Conservation (phyloP, 2,888 invertebrate genomes). For the Leucophenga maculata region DNA sequence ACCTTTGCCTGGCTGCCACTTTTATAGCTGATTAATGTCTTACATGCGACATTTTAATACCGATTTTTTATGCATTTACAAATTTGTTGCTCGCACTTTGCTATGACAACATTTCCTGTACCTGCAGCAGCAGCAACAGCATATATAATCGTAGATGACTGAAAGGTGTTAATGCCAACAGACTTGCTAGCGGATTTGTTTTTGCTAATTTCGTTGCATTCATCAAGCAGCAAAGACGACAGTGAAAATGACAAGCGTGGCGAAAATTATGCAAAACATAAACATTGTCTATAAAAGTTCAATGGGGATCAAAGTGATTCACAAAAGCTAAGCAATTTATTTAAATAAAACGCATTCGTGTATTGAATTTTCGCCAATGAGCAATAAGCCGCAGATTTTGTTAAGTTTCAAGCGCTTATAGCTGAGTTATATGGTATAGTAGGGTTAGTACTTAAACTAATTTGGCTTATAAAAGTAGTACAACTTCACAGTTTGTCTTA, state of each 20-base stretch:
- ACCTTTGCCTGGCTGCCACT: conserved; percentile 51
- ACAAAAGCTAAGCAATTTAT: no score
- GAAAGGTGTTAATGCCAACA: conserved; percentile 64
- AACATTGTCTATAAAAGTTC: conserved; percentile 26
- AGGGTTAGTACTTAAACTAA: no score
- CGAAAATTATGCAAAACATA: background rate
- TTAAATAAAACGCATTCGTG: no score
- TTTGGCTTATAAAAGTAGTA: no score
- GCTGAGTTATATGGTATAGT: no score
- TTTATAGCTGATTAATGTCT: conserved; percentile 63
- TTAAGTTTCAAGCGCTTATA: no score
- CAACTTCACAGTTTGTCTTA: no score
- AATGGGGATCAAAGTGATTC: background rate
- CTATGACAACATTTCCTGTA: conserved; percentile 60
- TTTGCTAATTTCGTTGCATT: conserved; percentile 59
- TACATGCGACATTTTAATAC: conserved; percentile 65
- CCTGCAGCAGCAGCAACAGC: conserved; percentile 37
- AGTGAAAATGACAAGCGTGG: conserved; percentile 49
- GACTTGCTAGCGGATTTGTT: conserved; percentile 63
- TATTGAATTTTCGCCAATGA: no score
- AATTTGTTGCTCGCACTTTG: conserved; percentile 31
- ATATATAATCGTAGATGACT: conserved; percentile 50
- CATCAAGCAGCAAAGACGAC: conserved; percentile 56
- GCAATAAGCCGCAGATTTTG: no score
- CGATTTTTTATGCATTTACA: conserved; percentile 64